Evolutionary conservation across 1,140 invertebrate genomes (phyloP), one percentile per base, ranked within the genome.

Genomic region (Psix sp.): DNA sequence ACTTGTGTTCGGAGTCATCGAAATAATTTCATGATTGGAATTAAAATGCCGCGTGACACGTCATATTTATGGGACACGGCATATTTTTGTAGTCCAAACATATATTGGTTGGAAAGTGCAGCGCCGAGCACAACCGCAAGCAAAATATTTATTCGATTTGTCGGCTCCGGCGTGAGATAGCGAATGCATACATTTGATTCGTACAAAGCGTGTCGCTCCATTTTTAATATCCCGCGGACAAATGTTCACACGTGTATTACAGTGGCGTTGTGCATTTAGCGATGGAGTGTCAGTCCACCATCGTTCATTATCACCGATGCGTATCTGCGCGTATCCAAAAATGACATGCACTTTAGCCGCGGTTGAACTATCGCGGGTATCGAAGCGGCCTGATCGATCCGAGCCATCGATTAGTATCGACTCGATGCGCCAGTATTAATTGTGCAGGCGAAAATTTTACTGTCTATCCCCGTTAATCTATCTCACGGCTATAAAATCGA

Each of bases 321-420:
- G 36, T 4, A 17, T 31, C 11, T 38, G n/a, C 15, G n/a, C 6
- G 14, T 17, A n/a, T 21, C 59, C 20, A 31, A 39, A 46, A 71
- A 48, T 51, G 42, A 51, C 17, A 18, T 14, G 42, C 49, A 16
- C 11, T 59, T 59, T 65, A 24, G 43, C 48, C 16, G 31, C 14
- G 21, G 3, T 17, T 40, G 35, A 49, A 57, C 31, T 54, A 60
- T 49, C 18, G 29, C 14, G 38, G 4, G 17, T 20, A 54, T 48
- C 17, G 29, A 48, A 40, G 10, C 16, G 35, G 10, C 11, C 10
- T 40, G 52, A 73, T 62, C 42, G 57, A 63, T 57, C 36, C 40
- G 54, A 57, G 38, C 45, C 49, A 65, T 68, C 59, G 59, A 74
- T 74, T 74, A 59, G 65, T 74, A 74, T 74, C 54, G 60, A 48